Percentiles rank a stretch among this genome's conserved stretches.
Evolutionary conservation across 2,113 vertebrate species (phyloP).

Genomic region (Oenanthe oenanthe): DNA sequence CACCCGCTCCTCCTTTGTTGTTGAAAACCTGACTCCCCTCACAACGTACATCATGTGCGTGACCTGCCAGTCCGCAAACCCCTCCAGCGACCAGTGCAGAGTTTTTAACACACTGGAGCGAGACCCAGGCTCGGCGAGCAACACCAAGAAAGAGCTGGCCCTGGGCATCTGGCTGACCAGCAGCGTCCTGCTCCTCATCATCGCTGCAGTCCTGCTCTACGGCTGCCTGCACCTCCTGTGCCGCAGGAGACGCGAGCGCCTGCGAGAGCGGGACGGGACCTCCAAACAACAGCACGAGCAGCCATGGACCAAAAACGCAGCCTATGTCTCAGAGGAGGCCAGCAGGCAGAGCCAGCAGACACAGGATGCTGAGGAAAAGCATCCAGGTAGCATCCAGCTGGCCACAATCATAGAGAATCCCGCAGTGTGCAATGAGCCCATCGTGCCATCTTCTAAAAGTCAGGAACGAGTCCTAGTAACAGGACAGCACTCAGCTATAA

Average conservation of each 20-base stretch:
- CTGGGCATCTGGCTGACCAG: slow-evolving; percentile 87
- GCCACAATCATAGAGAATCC: slow-evolving; percentile 65
- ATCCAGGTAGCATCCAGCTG: slow-evolving; percentile 56
- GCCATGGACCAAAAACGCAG: not conserved
- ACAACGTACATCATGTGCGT: slow-evolving; percentile 87
- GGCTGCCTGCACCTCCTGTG: slow-evolving; percentile 81
- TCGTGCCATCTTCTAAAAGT: slow-evolving; percentile 27
- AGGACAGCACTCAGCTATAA: not conserved
- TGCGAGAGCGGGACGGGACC: not conserved
- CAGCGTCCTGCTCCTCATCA: slow-evolving; percentile 82
- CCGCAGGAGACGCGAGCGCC: slow-evolving; percentile 23
- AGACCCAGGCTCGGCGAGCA: slow-evolving; percentile 50
- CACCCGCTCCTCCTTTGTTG: slow-evolving; percentile 78
- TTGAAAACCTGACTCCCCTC: slow-evolving; percentile 83
- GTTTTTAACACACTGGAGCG: slow-evolving; percentile 80
- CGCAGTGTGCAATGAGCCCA: slow-evolving; percentile 37
- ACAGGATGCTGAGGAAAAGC: slow-evolving; percentile 41
- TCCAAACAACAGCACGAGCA: not conserved
- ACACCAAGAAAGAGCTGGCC: slow-evolving; percentile 79
- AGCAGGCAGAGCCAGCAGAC: not conserved
- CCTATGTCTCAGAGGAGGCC: fast-evolving
- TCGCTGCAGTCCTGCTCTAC: slow-evolving; percentile 79
- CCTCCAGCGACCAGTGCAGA: slow-evolving; percentile 82
- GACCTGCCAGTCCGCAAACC: slow-evolving; percentile 85
- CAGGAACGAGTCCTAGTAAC: slow-evolving; percentile 34